Conservation (phyloP, 1,140 invertebrate genomes). For the Orchestia grillus region DNA sequence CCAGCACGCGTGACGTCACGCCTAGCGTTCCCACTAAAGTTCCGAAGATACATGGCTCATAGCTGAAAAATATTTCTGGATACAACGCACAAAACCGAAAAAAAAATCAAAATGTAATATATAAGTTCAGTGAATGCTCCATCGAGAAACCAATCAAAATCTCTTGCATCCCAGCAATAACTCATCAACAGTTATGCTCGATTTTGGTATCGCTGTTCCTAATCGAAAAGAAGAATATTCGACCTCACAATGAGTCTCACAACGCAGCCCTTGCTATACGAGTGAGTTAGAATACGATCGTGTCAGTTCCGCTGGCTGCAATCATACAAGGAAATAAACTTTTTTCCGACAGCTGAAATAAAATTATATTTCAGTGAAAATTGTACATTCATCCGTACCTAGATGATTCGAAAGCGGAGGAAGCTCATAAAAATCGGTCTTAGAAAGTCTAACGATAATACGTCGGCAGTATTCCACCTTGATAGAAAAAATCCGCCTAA, state of each 20-base stretch:
- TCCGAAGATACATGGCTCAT: neutral
- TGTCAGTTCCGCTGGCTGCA: neutral
- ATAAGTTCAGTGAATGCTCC: neutral
- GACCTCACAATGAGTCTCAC: neutral
- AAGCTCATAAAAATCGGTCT: neutral
- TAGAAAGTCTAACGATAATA: neutral
- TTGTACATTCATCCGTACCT: neutral
- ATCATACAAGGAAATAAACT: neutral
- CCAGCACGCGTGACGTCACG: neutral
- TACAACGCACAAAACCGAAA: neutral
- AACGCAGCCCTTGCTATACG: neutral
- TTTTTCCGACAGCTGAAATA: neutral
- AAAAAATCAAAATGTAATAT: neutral
- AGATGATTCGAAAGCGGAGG: neutral
- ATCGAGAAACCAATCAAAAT: neutral
- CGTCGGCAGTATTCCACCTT: neutral
- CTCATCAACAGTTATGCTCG: neutral
- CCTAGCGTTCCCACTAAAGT: neutral
- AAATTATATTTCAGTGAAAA: neutral
- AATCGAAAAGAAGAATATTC: neutral
- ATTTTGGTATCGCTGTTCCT: neutral
- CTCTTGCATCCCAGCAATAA: neutral
- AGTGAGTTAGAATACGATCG: neutral
- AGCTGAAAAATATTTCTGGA: neutral
- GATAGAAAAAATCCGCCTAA: neutral